phyloP scores from a whole-genome alignment of 2,888 invertebrate species.

The Drosophila gaucha region DNA sequence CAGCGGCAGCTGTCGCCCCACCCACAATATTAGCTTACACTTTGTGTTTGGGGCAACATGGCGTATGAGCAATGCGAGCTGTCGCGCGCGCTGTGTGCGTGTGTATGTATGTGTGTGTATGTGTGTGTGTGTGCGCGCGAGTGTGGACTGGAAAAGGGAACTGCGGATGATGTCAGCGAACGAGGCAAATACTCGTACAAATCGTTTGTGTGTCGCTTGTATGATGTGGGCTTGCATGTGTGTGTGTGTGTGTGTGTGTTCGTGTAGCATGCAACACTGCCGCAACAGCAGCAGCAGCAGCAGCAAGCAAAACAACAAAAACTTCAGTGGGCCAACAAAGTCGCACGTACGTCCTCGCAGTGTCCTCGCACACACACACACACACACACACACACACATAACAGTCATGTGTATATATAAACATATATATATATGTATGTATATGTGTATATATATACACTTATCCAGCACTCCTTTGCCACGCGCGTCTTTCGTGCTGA shows the following conservation, averaged over 20 bases:
- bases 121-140: slow-evolving; percentile 8
- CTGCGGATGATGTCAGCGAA: slow-evolving; percentile 76
- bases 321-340: slow-evolving; percentile 55
- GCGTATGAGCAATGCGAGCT: slow-evolving; percentile 61
- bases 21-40: slow-evolving; percentile 50
- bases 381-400: slow-evolving; percentile 29
- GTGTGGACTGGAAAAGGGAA: slow-evolving; percentile 35
- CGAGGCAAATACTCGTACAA: slow-evolving; percentile 43
- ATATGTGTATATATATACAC: slow-evolving; percentile 4
- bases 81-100: slow-evolving; percentile 9
- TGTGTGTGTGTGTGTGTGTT: slow-evolving; percentile 22
- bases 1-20: slow-evolving; percentile 8
- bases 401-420: too few species aligned
- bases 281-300: slow-evolving; percentile 43
- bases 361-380: slow-evolving; percentile 66
- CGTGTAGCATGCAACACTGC: slow-evolving; percentile 65
- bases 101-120: slow-evolving; percentile 1
- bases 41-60: slow-evolving; percentile 53
- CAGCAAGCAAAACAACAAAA: slow-evolving; percentile 36
- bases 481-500: slow-evolving; percentile 47
- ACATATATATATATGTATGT: slow-evolving; percentile 9
- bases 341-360: slow-evolving; percentile 76
- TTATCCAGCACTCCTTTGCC: slow-evolving; percentile 64
- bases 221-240: slow-evolving; percentile 11
- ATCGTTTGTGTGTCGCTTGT: slow-evolving; percentile 26